phyloP scores from a whole-genome alignment of 1,140 invertebrate genomes.

The Nebria ingens region DNA sequence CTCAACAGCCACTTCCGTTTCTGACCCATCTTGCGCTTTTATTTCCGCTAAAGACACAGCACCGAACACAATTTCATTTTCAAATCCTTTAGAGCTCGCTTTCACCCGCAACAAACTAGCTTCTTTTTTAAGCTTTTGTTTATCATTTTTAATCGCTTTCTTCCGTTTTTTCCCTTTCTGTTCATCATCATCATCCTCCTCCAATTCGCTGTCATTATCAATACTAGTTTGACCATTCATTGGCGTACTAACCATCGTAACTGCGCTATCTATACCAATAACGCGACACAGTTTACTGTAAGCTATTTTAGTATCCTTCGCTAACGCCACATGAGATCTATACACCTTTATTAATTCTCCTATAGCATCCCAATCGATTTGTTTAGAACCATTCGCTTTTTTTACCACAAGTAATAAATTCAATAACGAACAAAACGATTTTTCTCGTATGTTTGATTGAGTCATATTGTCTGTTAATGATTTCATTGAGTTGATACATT shows the following conservation, averaged over 20 bases:
- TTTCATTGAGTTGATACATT: constrained; percentile 29
- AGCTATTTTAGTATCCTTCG: constrained; percentile 35
- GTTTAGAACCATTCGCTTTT: constrained; percentile 25
- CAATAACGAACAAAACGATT: constrained; percentile 37
- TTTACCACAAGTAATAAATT: constrained; percentile 32
- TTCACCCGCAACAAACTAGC: constrained; percentile 33
- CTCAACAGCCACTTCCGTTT: not conserved
- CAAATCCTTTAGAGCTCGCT: constrained; percentile 33
- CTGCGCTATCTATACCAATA: constrained; percentile 31
- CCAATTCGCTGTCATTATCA: constrained; percentile 19
- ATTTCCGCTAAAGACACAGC: constrained; percentile 16
- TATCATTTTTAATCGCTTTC: constrained; percentile 24
- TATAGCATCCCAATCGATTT: constrained; percentile 34
- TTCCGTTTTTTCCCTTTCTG: constrained; percentile 25
- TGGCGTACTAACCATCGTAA: constrained; percentile 21
- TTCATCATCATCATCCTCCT: constrained; percentile 20
- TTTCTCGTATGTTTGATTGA: constrained; percentile 30
- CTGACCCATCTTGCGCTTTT: not conserved
- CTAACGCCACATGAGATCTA: constrained; percentile 27
- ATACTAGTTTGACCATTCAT: constrained; percentile 18
- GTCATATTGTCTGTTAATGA: constrained; percentile 22
- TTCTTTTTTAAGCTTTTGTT: constrained; percentile 37
- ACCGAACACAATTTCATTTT: constrained; percentile 25
- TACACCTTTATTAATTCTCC: constrained; percentile 29
- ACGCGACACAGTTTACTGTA: constrained; percentile 37